These are phyloP conservation scores for Dermolepida albohirtum DNA, from an alignment of 2,888 invertebrate genomes.

Conservation along the genomic window DNA sequence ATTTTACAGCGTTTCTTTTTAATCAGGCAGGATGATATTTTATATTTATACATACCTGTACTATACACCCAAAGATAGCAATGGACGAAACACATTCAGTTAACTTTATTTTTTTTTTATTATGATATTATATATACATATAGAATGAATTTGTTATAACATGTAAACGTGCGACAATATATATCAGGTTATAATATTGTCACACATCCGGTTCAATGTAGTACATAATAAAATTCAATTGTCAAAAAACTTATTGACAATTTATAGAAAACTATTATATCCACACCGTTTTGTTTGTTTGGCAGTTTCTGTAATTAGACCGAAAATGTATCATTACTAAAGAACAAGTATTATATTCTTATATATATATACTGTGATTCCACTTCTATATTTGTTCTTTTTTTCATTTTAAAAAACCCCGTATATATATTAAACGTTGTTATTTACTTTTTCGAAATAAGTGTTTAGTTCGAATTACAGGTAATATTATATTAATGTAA, in stretches of 20 bases:
- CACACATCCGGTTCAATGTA: background rate
- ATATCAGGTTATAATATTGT: background rate
- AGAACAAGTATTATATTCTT: background rate
- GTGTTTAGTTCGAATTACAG: too few species aligned
- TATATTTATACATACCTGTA: slow-evolving; percentile 50
- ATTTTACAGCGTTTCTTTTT: too few species aligned
- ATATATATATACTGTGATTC: slow-evolving; percentile 12
- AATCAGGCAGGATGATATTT: background rate
- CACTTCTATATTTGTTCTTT: too few species aligned
- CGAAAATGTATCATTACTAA: slow-evolving; percentile 52
- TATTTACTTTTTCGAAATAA: too few species aligned
- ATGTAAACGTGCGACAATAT: slow-evolving; percentile 36
- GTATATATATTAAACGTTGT: too few species aligned
- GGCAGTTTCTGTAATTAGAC: slow-evolving; percentile 64
- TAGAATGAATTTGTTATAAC: slow-evolving; percentile 39
- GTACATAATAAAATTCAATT: slow-evolving; percentile 22
- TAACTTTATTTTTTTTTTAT: slow-evolving; percentile 51
- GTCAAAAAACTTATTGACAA: slow-evolving; percentile 20
- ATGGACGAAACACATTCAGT: slow-evolving; percentile 65
- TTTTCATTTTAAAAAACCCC: too few species aligned
- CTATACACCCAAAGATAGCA: slow-evolving; percentile 62
- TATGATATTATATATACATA: slow-evolving; percentile 52
- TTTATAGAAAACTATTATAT: slow-evolving; percentile 29
- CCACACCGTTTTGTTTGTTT: slow-evolving; percentile 54
- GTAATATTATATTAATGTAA: slow-evolving; percentile 23